Conservation (phyloP, 1,140 invertebrate species). For the Vanessa tameamea region DNA sequence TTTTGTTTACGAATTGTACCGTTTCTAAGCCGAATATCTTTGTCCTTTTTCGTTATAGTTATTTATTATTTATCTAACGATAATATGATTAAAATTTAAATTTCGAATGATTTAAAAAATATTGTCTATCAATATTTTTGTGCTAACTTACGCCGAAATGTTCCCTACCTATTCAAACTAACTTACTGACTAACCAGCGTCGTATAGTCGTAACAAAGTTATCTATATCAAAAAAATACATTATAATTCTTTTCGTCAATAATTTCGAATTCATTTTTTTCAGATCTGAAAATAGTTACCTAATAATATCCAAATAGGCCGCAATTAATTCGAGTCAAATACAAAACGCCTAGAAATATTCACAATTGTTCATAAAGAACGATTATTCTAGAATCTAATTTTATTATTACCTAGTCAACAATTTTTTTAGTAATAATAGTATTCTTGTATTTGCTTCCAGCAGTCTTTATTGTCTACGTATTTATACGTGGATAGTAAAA, state of each 20-base stretch:
- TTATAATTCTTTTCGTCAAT: conserved; percentile 22
- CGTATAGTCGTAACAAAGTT: conserved; percentile 33
- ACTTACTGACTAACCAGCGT: conserved; percentile 19
- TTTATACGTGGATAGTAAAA: conserved; percentile 84
- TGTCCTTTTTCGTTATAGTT: background rate
- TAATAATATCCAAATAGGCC: conserved; percentile 47
- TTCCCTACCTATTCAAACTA: conserved; percentile 19
- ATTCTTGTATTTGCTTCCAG: conserved; percentile 56
- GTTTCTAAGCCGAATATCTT: no score
- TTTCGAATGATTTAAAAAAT: conserved; percentile 21
- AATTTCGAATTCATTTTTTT: conserved; percentile 16
- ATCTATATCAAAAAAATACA: conserved; percentile 34
- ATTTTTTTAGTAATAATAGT: conserved; percentile 44
- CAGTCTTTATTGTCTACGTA: conserved; percentile 75
- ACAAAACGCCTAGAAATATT: conserved; percentile 39
- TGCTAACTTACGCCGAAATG: conserved; percentile 9
- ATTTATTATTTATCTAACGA: conserved; percentile 11
- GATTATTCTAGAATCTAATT: conserved; percentile 31
- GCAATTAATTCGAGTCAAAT: conserved; percentile 51
- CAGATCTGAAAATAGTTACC: conserved; percentile 32
- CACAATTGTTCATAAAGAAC: conserved; percentile 13
- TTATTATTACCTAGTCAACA: conserved; percentile 50
- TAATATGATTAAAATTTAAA: conserved; percentile 10
- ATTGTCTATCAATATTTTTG: conserved; percentile 31
- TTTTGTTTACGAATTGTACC: no score